A percentile compares a stretch with the other conserved stretches of the same genome.
These are phyloP conservation scores for Acrocephalus kingi DNA, from an alignment of 2,113 vertebrate species.

Conservation along the genomic window DNA sequence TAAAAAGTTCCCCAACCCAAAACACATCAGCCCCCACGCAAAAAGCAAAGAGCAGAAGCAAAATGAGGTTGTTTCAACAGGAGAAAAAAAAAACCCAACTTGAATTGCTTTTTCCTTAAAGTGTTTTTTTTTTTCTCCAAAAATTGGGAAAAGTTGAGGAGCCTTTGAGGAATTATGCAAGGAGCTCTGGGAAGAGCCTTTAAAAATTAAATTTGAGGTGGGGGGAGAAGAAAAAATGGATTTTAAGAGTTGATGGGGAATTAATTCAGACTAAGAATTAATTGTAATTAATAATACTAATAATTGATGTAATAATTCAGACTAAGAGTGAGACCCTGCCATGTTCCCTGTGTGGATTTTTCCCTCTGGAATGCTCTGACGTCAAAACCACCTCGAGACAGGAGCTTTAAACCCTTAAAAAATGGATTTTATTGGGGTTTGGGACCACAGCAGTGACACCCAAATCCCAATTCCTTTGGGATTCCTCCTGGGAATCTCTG, in stretches of 20 bases:
- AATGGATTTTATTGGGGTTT: not conserved
- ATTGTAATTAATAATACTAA: too few species aligned
- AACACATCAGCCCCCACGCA: not conserved
- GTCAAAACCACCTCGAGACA: not conserved
- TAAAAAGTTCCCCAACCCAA: conserved; percentile 1
- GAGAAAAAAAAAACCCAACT: not conserved
- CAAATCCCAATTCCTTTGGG: not conserved
- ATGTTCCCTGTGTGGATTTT: not conserved
- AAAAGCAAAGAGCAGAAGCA: not conserved
- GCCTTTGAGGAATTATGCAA: not conserved
- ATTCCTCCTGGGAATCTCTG: not conserved
- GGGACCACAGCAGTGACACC: not conserved
- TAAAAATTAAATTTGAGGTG: not conserved
- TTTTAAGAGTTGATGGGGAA: not conserved
- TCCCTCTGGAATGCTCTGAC: not conserved
- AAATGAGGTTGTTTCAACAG: not conserved
- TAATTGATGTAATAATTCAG: too few species aligned
- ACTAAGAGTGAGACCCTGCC: not conserved
- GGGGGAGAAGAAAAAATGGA: too few species aligned
- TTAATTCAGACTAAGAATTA: not conserved
- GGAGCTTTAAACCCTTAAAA: not conserved
- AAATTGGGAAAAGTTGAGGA: not conserved
- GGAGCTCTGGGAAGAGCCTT: not conserved
- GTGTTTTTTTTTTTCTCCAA: not conserved
- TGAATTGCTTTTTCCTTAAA: not conserved